Conservation (phyloP, 1,140 invertebrate genomes). For the Cardiocondyla obscurior region DNA sequence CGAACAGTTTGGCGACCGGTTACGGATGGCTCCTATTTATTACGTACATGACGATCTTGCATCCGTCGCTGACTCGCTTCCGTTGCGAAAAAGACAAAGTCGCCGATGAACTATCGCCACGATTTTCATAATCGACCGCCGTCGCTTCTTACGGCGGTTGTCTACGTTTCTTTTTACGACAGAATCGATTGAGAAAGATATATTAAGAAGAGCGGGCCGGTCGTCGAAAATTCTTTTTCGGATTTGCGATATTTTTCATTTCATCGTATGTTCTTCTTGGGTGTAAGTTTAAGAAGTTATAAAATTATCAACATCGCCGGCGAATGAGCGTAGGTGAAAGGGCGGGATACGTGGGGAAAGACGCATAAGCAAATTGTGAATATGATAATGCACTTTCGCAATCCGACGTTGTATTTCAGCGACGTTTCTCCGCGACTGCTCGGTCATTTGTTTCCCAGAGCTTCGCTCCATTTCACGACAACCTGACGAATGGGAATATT, state of each 20-base stretch:
- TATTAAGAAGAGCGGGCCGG: neutral
- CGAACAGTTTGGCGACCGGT: constrained; percentile 72
- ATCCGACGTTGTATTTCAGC: constrained; percentile 82
- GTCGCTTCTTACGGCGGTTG: neutral
- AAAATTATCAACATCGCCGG: neutral
- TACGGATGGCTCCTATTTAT: constrained; percentile 81
- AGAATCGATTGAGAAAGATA: neutral
- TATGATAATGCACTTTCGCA: constrained; percentile 81
- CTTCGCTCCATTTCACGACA: constrained; percentile 76
- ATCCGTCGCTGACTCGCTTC: neutral
- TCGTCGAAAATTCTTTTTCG: neutral
- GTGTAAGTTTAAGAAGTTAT: neutral
- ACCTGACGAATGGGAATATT: constrained; percentile 79
- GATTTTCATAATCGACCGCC: constrained; percentile 49
- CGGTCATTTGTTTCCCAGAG: constrained; percentile 79
- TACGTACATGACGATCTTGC: constrained; percentile 73
- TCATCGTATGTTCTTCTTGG: neutral
- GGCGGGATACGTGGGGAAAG: neutral
- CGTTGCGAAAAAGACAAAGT: constrained; percentile 4
- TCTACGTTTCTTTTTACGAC: neutral
- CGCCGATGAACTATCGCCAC: constrained; percentile 29
- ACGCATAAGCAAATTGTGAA: constrained; percentile 77
- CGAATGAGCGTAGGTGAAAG: neutral
- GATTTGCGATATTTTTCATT: neutral
- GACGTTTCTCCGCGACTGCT: constrained; percentile 80